These are phyloP conservation scores for Microcebus tavaratra DNA, from an alignment of 2,113 vertebrate genomes.

Conservation along the genomic window DNA sequence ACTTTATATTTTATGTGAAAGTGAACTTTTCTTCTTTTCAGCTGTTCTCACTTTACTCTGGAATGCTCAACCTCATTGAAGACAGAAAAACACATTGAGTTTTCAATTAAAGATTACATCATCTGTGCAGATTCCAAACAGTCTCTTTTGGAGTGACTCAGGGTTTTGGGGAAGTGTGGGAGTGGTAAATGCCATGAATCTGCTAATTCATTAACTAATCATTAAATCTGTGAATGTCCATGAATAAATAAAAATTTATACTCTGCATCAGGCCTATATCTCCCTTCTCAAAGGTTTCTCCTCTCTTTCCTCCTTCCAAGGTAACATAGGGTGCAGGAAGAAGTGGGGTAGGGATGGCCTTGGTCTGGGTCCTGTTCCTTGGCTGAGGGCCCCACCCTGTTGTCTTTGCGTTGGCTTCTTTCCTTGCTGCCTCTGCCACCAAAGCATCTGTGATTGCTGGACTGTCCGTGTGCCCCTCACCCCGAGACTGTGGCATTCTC, in stretches of 20 bases:
- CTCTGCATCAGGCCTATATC: background rate
- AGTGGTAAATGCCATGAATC: background rate
- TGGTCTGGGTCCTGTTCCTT: background rate
- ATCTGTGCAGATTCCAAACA: conserved; percentile 1
- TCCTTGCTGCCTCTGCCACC: background rate
- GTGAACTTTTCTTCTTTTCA: background rate
- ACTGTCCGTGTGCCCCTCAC: background rate
- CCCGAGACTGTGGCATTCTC: background rate
- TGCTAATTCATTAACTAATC: too few relatives aligned
- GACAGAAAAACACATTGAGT: background rate
- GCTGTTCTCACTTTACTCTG: background rate
- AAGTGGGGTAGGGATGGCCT: background rate
- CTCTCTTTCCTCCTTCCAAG: too few relatives aligned
- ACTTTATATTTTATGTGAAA: background rate
- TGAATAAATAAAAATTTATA: background rate
- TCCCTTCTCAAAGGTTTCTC: background rate
- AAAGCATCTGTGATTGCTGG: background rate
- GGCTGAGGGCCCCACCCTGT: too few relatives aligned
- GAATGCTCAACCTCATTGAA: background rate
- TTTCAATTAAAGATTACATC: background rate
- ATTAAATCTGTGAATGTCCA: too few relatives aligned
- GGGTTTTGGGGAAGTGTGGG: background rate
- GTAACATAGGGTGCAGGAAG: background rate
- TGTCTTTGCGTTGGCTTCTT: background rate
- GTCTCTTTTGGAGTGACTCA: background rate